Base-by-base conservation (phyloP, 1,140 invertebrate genomes). In the Stegodyphus dumicola region DNA sequence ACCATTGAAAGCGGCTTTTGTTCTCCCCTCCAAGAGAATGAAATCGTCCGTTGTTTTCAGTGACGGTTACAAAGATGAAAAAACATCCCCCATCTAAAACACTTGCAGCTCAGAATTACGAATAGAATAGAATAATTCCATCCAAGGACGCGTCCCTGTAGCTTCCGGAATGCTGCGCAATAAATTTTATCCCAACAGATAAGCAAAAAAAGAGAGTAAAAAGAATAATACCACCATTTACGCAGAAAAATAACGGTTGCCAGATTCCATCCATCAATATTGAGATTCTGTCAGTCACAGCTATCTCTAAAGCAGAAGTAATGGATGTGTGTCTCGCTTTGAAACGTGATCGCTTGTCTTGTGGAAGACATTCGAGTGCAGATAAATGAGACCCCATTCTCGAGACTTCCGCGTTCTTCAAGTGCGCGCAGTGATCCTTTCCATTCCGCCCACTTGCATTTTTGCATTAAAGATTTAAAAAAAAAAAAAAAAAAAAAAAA, bases 101-200 rank as follows among this genome's bases (percentile, higher is more conserved):
- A 13, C n/a, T 7, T n/a, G 17, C 17, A 17, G 11, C 17, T 67
- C 33, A 33, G 33, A 33, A 33, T 9, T 13, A 67, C 11, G 17
- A n/a, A 33, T 60, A 15, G 9, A 60, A 60, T 10, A 67, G n/a
- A 15, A 18, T n/a, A 67, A 67, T 67, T 67, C 65, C 65, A 15
- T 67, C 79, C 79, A 81, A 81, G 79, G 79, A 49, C 79, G 79
- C 70, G 77, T 33, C 77, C 77, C 77, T 80, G 77, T 11, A 56
- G 6, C 66, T 53, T 70, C 67, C 67, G 65, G 11, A 67, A 48
- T 17, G 15, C n/a, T 5, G 53, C n/a, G 69, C 53, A 81, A 71
- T 81, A 81, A 81, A 81, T 81, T 74, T 65, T 65, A 81, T 74
- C 79, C 56, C 11, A 74, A 81, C 64, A 81, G 49, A 81, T 73